phyloP scores from a whole-genome alignment of 2,797 vertebrate genomes.

The Lateolabrax maculatus region DNA sequence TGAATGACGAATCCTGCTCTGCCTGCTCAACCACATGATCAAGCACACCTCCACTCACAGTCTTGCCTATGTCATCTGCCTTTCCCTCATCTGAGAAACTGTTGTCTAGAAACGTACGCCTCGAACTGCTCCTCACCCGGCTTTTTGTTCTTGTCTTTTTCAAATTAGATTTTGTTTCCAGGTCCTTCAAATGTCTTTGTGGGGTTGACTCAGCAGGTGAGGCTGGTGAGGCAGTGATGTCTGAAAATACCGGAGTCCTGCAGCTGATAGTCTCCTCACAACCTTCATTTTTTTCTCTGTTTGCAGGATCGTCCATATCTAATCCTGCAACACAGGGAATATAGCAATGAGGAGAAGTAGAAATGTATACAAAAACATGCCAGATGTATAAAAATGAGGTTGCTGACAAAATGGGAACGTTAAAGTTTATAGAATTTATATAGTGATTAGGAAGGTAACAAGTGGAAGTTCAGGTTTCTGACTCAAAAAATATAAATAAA shows the following conservation, averaged over 20 bases:
- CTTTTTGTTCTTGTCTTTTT: slow-evolving; percentile 65
- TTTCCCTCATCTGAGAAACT: slow-evolving; percentile 69
- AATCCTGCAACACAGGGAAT: slow-evolving; percentile 77
- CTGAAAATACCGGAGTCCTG: slow-evolving; percentile 38
- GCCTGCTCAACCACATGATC: not conserved
- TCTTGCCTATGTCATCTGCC: slow-evolving; percentile 27
- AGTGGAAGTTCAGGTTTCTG: slow-evolving; percentile 1
- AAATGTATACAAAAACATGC: not conserved
- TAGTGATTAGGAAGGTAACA: slow-evolving; percentile 19
- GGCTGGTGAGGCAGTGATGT: slow-evolving; percentile 27
- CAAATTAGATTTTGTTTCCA: slow-evolving; percentile 32
- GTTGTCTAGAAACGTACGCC: slow-evolving; percentile 72
- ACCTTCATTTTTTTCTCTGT: slow-evolving; percentile 57
- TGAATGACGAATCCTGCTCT: slow-evolving; percentile 28
- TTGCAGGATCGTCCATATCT: slow-evolving; percentile 51
- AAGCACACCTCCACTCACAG: slow-evolving; percentile 21
- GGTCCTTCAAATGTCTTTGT: slow-evolving; percentile 26
- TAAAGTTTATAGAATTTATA: slow-evolving; percentile 18
- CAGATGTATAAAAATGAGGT: not conserved
- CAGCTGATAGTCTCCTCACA: slow-evolving; percentile 50
- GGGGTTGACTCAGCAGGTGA: slow-evolving; percentile 2
- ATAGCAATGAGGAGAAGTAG: slow-evolving; percentile 22
- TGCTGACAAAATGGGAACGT: slow-evolving; percentile 22
- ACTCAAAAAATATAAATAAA: not conserved
- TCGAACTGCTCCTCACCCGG: slow-evolving; percentile 76